Conservation (phyloP, 2,797 vertebrate species). For the Sebastolobus alascanus region DNA sequence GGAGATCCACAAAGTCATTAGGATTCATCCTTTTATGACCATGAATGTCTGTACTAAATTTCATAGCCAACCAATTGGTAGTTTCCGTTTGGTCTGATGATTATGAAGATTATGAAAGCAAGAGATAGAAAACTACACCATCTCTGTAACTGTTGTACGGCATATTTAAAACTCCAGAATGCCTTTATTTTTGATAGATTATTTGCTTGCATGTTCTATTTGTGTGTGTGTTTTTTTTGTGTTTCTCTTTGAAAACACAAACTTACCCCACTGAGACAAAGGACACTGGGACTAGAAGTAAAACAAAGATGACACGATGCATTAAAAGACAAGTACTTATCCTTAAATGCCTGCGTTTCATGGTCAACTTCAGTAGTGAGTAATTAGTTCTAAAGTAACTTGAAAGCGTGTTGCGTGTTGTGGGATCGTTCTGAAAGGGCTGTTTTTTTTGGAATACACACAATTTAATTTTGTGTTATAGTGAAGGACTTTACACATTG, state of each 20-base stretch:
- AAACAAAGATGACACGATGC: constrained; percentile 21
- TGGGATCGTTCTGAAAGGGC: constrained; percentile 1
- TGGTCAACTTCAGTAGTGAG: background rate
- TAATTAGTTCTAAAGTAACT: background rate
- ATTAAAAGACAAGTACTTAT: constrained; percentile 9
- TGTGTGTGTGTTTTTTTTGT: background rate
- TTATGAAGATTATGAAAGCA: background rate
- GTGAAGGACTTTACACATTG: background rate
- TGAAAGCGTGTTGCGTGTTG: background rate
- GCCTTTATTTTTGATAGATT: background rate
- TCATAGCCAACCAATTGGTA: background rate
- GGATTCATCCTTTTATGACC: no score
- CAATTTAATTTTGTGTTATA: constrained; percentile 1
- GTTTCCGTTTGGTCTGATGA: background rate
- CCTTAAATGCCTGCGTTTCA: background rate
- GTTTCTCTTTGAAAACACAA: constrained; percentile 33
- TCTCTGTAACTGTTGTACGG: background rate
- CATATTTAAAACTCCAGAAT: background rate
- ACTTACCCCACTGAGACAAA: constrained; percentile 1
- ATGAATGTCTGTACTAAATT: no score
- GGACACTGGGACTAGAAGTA: background rate
- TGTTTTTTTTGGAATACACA: background rate
- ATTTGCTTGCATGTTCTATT: constrained; percentile 6
- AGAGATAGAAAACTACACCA: background rate
- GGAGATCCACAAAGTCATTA: no score